phyloP scores from a whole-genome alignment of 2,113 vertebrate genomes.

The Pteropus alecto region DNA sequence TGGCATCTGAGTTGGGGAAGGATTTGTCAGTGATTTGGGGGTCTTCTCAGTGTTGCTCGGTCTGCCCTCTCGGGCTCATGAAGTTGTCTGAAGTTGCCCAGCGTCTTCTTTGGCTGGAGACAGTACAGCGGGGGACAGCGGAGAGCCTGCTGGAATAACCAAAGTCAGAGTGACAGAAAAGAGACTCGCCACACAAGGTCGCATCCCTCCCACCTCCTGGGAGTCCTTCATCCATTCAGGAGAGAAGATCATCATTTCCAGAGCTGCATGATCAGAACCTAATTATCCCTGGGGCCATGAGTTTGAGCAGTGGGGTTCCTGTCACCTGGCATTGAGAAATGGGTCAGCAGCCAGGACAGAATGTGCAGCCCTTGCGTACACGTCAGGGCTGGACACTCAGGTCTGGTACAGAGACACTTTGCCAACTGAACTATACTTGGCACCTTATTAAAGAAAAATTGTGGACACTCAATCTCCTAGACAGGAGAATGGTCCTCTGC shows the following conservation, averaged over 20 bases:
- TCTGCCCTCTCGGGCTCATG: rapidly evolving
- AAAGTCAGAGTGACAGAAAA: neutral
- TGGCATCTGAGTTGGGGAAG: neutral
- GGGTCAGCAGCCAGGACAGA: slow-evolving; percentile 64
- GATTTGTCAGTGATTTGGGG: neutral
- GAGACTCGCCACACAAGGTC: rapidly evolving
- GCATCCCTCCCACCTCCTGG: neutral
- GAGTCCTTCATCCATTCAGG: neutral
- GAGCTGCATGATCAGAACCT: slow-evolving; percentile 46
- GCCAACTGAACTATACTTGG: neutral
- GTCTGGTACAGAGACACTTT: neutral
- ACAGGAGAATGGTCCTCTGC: neutral
- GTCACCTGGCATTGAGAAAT: slow-evolving; percentile 47
- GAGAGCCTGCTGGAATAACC: neutral
- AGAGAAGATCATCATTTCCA: slow-evolving; percentile 16
- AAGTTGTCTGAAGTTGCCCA: neutral
- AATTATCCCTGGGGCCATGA: slow-evolving; percentile 55
- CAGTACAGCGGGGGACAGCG: neutral
- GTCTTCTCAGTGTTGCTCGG: neutral
- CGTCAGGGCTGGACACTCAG: neutral
- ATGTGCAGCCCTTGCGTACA: neutral
- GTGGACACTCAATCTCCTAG: neutral
- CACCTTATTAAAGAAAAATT: neutral
- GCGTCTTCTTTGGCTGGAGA: neutral
- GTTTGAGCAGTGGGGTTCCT: slow-evolving; percentile 37